Evolutionary conservation across 1,140 invertebrate genomes (phyloP), one percentile per base, ranked within the genome.

Genomic region (Bombus superbus): DNA sequence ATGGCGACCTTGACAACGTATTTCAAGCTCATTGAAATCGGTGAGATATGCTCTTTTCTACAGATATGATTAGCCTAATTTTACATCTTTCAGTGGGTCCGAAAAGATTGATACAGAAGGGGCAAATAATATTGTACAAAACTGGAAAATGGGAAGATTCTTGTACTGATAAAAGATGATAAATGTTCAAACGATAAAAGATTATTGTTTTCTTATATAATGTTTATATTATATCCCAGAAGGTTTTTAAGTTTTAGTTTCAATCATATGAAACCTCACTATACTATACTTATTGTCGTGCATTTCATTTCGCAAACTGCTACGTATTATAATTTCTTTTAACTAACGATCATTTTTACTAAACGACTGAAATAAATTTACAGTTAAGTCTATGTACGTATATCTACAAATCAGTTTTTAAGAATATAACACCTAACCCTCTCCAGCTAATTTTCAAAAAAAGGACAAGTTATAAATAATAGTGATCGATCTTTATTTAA

Each of bases 251-350:
- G 74, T 42, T 32, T 32, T 75, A 68, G 35, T 76, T 89, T 69
- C 62, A 73, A 89, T 86, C 35, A 64, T 76, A 89, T 73, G 79
- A 69, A 69, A 69, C 64, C 78, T 72, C 42, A 83, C 62, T 84
- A 90, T 87, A 83, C 68, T 64, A 78, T 90, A 90, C 81, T 90
- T 90, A 90, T 90, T 90, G 89, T 90, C 89, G 66, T 90, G 71
- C 71, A 80, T 68, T 87, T 75, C 76, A 62, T 64, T 88, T 68
- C 44, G 76, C 66, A 68, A 82, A 80, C 57, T 42, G 38, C 42
- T 89, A 89, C 83, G 47, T 88, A 89, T 85, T 75, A 78, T 80
- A 81, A 47, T 59, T 86, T 68, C 47, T 78, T 68, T 89, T 42
- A 42, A 38, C 18, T 68, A 68, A 38, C 10, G 0, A 35, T 25